Evolutionary conservation across 2,888 invertebrate genomes (phyloP), one percentile per base, ranked within the genome.

Genomic region (Stegana nigrithorax): DNA sequence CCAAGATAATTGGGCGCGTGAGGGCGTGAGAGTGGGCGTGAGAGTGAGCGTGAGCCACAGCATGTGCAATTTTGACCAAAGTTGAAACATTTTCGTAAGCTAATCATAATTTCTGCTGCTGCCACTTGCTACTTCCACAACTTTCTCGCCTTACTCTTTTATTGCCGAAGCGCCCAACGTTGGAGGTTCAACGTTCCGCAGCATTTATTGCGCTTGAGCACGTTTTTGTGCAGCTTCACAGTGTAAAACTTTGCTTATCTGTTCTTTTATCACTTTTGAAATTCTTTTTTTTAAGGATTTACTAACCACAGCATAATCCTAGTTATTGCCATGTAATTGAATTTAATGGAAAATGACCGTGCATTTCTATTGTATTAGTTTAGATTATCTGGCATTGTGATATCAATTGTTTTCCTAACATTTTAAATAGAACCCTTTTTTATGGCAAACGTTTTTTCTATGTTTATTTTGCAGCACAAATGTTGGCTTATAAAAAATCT

Each of bases 311-410:
- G 27, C 74, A 70, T 78, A 73, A 80, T 74, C 76, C 69, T 67
- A 75, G 74, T 76, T 80, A 80, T 77, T 78, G 78, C 73, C 70
- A 64, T 75, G 76, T 78, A 77, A 77, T 77, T 80, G 77, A 77
- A 77, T 80, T 71, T 78, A 80, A 77, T 73, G 70, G 73, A 73
- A 69, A 73, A 32, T 32, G 53, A 55, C 36, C 53, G 53, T 36
- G 21, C 53, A 39, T 39, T 36, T 39, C 17, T 39, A 39, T 39
- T 39, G 39, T 14, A 39, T 39, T 8, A 39, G 14, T 17, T 39
- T 39, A 39, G 39, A 39, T 39, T 39, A n/a, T n/a, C n/a, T n/a
- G n/a, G n/a, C n/a, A n/a, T n/a, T n/a, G n/a, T n/a, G n/a, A n/a
- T n/a, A n/a, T n/a, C n/a, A n/a, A n/a, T n/a, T n/a, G n/a, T n/a